Base-by-base conservation (phyloP, 2,113 vertebrate species). In the Theristicus caerulescens region DNA sequence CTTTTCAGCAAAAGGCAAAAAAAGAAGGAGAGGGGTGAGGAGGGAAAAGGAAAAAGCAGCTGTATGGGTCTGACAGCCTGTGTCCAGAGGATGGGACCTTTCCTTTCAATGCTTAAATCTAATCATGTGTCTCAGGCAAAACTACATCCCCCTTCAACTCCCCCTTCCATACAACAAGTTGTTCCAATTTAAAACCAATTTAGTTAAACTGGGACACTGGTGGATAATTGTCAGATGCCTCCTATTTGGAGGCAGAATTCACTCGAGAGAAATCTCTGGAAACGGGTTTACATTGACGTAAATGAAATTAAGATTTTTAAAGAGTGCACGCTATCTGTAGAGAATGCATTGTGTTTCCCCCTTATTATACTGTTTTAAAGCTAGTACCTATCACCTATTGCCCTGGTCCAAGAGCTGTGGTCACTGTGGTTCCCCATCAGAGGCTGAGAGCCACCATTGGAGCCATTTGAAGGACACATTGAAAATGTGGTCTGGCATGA, bases 131-230 rank as follows among this genome's bases (percentile, higher is more conserved):
- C 62, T 93, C n/a, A 73, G 66, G 29, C 62, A 87, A 89, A 94
- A 87, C 80, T 82, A 51, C 49, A 70, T 65, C n/a, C 93, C 73
- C 20, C 49, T 82, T 59, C 26, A 67, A 11, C 70, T 95, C 92
- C 74, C 74, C 66, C 74, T 93, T 91, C 71, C 2, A 0, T 82
- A 62, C 82, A 92, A 85, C 80, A 91, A 94, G 88, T 95, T 91
- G 62, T 71, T 92, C 82, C 88, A 94, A 92, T 93, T 94, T 95
- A 90, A 96, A 97, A 95, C 51, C 79, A 86, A 92, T 96, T 96
- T 94, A 93, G 62, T 86, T 90, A 93, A 96, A 95, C 80, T 94
- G 93, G 88, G 76, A 82, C 86, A 90, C 55, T 94, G 78, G 86
- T 96, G 86, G 91, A 89, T 92, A 94, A 94, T 94, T 94, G 88